phyloP scores from a whole-genome alignment of 37 sponge, comb jelly and placozoan genomes.

The Halisarca cf. caerulea region DNA sequence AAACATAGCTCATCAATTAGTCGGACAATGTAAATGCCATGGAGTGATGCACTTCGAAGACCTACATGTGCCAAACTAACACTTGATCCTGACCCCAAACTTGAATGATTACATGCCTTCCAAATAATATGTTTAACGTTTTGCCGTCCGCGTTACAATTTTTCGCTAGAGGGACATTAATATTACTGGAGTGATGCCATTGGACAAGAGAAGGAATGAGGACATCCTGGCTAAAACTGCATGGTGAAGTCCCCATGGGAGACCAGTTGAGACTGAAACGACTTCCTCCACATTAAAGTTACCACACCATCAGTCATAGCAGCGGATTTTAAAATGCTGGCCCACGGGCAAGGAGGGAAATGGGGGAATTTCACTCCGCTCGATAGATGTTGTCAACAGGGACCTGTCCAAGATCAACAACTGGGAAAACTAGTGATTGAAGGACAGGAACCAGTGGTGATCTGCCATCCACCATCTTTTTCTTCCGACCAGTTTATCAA shows the following conservation, averaged over 20 bases:
- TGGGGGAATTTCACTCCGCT: background rate
- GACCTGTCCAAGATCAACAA: constrained; percentile 30
- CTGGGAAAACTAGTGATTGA: constrained; percentile 1
- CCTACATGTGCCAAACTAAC: too few species aligned
- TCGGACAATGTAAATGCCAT: too few species aligned
- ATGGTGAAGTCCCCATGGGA: constrained; percentile 9
- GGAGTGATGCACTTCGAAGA: too few species aligned
- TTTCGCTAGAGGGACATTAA: too few species aligned
- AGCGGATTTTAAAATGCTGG: background rate
- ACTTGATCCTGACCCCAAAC: too few species aligned
- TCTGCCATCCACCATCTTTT: too few species aligned
- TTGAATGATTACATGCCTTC: background rate
- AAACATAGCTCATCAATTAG: too few species aligned
- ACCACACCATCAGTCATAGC: background rate
- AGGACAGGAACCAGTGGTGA: too few species aligned
- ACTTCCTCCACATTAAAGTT: constrained; percentile 2
- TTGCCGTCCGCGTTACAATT: too few species aligned
- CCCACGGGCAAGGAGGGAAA: background rate
- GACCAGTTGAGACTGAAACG: background rate
- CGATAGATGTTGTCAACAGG: constrained; percentile 7
- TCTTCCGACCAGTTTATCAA: too few species aligned
- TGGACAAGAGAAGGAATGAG: constrained; percentile 14
- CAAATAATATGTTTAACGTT: background rate
- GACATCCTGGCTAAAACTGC: background rate
- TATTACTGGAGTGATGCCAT: background rate